Conservation (phyloP, 2,888 invertebrate species). For the Synergus itoensis region DNA sequence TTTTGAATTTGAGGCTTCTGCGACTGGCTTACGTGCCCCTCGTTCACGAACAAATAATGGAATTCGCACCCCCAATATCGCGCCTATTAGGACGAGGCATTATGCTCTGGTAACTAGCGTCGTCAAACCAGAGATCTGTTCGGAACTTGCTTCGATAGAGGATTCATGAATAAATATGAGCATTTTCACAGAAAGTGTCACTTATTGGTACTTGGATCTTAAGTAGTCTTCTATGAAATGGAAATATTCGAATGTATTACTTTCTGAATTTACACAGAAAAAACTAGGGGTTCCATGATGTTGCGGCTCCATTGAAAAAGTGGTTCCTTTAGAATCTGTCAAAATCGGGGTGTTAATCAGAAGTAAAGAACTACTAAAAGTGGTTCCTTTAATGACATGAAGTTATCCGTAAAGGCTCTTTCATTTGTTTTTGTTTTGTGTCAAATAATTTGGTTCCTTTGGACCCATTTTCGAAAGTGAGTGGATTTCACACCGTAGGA, state of each 20-base stretch:
- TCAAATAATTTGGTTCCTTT: no score
- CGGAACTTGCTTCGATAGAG: neutral
- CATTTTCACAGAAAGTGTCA: neutral
- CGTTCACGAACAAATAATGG: constrained; percentile 44
- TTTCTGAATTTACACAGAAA: no score
- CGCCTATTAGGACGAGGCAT: neutral
- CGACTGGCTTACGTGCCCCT: constrained; percentile 52
- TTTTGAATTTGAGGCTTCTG: constrained; percentile 48
- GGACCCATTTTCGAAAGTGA: no score
- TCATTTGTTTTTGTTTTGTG: no score
- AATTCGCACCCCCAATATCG: constrained; percentile 28
- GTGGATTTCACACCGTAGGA: no score
- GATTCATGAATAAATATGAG: constrained; percentile 1
- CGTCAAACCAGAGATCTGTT: neutral
- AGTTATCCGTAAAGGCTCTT: no score
- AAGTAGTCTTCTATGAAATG: neutral
- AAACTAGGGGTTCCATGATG: no score
- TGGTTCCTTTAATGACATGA: no score
- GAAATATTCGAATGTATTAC: neutral
- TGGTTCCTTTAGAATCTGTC: no score
- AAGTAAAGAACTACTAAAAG: no score
- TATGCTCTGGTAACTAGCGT: constrained; percentile 9
- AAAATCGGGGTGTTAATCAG: no score
- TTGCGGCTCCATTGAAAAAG: no score
- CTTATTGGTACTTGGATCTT: neutral